phyloP scores from a whole-genome alignment of 2,797 vertebrate species.

The Echeneis naucrates region DNA sequence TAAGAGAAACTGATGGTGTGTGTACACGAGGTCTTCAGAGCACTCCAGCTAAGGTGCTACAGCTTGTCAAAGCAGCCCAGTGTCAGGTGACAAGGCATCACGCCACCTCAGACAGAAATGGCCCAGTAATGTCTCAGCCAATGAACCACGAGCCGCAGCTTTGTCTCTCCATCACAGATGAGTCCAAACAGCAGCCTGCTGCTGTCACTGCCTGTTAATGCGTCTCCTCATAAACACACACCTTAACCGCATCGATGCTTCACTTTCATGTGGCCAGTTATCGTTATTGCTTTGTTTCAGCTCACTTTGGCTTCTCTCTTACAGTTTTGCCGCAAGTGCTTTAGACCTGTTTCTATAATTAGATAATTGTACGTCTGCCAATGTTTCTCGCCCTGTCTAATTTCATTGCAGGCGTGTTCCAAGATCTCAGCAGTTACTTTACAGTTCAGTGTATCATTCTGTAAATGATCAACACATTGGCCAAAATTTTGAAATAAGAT shows the following conservation, averaged over 20 bases:
- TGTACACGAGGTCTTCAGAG: conserved; percentile 79
- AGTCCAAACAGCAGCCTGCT: conserved; percentile 73
- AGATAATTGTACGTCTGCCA: neutral
- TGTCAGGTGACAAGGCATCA: conserved; percentile 85
- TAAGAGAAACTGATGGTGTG: conserved; percentile 86
- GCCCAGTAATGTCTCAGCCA: conserved; percentile 90
- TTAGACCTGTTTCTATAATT: neutral
- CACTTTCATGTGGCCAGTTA: conserved; percentile 44
- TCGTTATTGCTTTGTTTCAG: conserved; percentile 45
- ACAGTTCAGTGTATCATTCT: neutral
- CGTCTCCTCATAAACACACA: conserved; percentile 66
- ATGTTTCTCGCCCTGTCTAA: neutral
- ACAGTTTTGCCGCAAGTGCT: neutral
- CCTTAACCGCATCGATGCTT: conserved; percentile 48
- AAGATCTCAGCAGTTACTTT: neutral
- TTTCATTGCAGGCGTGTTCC: neutral
- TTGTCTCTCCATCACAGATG: conserved; percentile 73
- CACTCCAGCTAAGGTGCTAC: conserved; percentile 85
- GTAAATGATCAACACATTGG: neutral
- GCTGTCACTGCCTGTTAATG: conserved; percentile 72
- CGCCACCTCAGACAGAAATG: conserved; percentile 86
- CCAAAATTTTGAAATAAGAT: neutral
- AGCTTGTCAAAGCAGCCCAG: conserved; percentile 88
- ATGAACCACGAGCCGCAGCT: conserved; percentile 87
- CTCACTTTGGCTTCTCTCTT: conserved; percentile 21